Base-by-base conservation (phyloP, 2,113 vertebrate species). In the Nycticorax nycticorax region DNA sequence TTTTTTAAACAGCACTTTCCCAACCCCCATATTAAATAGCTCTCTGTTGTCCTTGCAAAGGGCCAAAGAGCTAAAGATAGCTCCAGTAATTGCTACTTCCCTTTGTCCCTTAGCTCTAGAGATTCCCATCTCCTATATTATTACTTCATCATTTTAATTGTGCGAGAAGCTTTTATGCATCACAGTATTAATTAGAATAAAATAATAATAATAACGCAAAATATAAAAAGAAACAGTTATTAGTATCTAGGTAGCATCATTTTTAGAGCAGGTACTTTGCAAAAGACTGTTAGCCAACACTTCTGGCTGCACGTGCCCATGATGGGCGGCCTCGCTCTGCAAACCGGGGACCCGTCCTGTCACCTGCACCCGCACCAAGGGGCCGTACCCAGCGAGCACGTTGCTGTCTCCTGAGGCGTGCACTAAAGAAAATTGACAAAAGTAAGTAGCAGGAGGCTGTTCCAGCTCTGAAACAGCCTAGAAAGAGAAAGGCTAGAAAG, bases 61-160 rank as follows among this genome's bases (percentile, higher is more conserved):
- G 84, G 81, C 91, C 84, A 91, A 94, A 93, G 89, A 96, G 47
- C 84, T 95, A 94, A 97, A 95, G 95, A 95, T 91, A 95, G 92
- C 59, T 92, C 57, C 53, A 37, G 89, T 97, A 89, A 97, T 91
- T 97, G 89, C 95, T 91, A 20, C 67, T 89, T 95, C 77, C 45
- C 67, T 91, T 89, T 88, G 86, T 95, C 84, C 69, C 92, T 92
- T 59, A 85, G 77, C 72, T 87, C 87, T 39, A 47, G 77, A 92
- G 66, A 92, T 78, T 92, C 81, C 77, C 71, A 62, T 55, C 45
- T 82, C 89, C 86, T 73, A 0, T 37, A 50, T 85, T 87, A 89
- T 88, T 91, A 69, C 83, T 89, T 91, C 62, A 78, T 75, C 52
- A 66, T 80, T 91, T 85, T 92, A 97, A 95, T 92, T 93, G 96